Evolutionary conservation across 2,113 vertebrate genomes (phyloP), one percentile per base, ranked within the genome.

Genomic region (Dissostichus mawsoni): DNA sequence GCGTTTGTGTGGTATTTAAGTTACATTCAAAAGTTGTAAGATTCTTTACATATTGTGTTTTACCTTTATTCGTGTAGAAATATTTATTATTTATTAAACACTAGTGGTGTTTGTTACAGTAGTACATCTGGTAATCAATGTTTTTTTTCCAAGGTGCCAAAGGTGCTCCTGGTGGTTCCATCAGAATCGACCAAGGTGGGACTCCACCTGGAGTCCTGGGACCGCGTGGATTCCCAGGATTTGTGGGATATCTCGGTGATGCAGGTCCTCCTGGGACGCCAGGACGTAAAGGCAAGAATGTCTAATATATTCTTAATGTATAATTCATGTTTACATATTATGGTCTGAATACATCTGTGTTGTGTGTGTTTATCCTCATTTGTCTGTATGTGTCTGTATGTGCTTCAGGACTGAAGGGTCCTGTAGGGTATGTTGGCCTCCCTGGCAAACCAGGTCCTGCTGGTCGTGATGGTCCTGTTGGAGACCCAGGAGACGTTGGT

Each of bases 401-500:
- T 78, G 13, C 67, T 83, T 7, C 59, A 93, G 92, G 92, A 55
- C 55, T 33, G 20, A 92, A 78, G 51, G 92, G 92, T 48, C 6
- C 23, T 0, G 2, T 8, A 56, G 92, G 92, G 6, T 65, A 20
- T 62, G 0, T 33, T 3, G 91, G 92, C 4, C 2, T 3, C 0
- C 50, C 76, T 44, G 90, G 92, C 18, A 10, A 2, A 41, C 23
- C 8, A 50, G 92, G 92, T 67, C 76, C 66, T 74, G 59, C 80
- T 61, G 90, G 92, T 57, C n/a, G 0, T 36, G 36, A 69, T 23
- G 90, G 92, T 55, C 59, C 25, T 45, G 18, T 69, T 72, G 92
- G 92, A 64, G 82, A 92, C 25, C 48, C 67, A 51, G 92, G 92
- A 41, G 67, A 88, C 76, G 13, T 3, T 77, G 91, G 92, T 45